These are phyloP conservation scores for Engraulis encrasicolus DNA, from an alignment of 2,113 vertebrate species.

Conservation along the genomic window DNA sequence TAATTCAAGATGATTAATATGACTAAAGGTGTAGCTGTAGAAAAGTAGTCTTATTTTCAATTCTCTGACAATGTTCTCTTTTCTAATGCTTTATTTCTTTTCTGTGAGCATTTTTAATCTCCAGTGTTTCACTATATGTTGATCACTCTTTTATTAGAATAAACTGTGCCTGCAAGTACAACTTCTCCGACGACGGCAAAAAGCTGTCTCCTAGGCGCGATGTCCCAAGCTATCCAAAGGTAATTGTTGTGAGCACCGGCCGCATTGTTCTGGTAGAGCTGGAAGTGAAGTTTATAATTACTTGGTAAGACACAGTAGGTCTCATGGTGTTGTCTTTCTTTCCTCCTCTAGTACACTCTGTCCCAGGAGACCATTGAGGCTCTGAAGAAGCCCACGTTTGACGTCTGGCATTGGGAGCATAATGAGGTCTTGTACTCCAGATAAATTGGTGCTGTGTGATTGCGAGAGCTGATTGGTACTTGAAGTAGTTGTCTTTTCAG, in stretches of 20 bases:
- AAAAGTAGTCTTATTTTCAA: too few species aligned
- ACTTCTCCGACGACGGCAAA: slow-evolving; percentile 83
- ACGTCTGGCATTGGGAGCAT: slow-evolving; percentile 98
- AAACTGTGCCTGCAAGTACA: slow-evolving; percentile 89
- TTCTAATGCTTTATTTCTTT: background rate
- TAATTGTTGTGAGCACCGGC: slow-evolving; percentile 60
- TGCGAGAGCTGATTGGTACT: background rate
- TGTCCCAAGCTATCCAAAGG: slow-evolving; percentile 90
- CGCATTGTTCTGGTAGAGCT: background rate
- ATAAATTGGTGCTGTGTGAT: background rate
- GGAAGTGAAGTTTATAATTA: background rate
- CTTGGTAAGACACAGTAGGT: background rate
- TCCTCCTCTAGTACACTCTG: slow-evolving; percentile 82
- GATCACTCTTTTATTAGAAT: slow-evolving; percentile 60
- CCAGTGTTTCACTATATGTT: background rate
- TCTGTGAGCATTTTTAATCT: background rate
- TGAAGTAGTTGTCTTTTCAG: background rate
- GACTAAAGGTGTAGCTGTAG: too few species aligned
- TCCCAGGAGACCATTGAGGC: slow-evolving; percentile 93
- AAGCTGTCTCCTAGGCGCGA: slow-evolving; percentile 84
- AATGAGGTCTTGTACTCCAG: slow-evolving; percentile 83
- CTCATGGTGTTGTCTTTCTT: background rate
- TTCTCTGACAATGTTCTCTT: too few species aligned
- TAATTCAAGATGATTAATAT: too few species aligned
- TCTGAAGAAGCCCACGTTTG: slow-evolving; percentile 93